A percentile compares a stretch with the other conserved stretches of the same genome.
Evolutionary conservation across 2,888 invertebrate genomes (phyloP).

Genomic region (Trichogramma evanescens): DNA sequence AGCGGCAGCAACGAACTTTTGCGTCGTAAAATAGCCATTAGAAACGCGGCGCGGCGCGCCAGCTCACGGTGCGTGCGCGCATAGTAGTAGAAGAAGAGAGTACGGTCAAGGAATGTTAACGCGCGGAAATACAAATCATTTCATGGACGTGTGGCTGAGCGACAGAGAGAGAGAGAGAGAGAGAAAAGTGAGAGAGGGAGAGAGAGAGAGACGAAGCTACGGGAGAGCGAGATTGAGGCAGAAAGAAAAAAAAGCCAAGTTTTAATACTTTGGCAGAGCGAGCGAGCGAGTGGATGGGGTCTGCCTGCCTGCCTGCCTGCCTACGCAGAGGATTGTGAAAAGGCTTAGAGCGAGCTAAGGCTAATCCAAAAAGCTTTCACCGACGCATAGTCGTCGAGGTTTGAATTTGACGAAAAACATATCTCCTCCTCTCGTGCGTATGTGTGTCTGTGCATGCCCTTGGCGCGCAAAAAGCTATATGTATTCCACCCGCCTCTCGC

Average conservation of each 20-base stretch:
- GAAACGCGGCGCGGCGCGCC: conserved; percentile 1
- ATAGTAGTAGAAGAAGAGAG: too few relatives aligned
- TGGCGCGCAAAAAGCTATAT: too few relatives aligned
- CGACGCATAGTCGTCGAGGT: neutral
- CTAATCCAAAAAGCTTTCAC: conserved; percentile 21
- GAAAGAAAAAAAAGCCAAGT: neutral
- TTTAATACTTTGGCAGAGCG: too few relatives aligned
- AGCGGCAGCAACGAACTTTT: neutral
- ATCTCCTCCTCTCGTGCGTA: neutral
- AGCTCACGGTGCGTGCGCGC: too few relatives aligned
- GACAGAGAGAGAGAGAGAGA: conserved; percentile 16
- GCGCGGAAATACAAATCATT: conserved; percentile 15
- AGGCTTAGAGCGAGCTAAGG: neutral
- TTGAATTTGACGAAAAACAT: neutral
- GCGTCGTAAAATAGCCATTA: conserved; percentile 17
- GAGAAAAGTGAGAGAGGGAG: conserved; percentile 8
- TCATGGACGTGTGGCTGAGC: conserved; percentile 18
- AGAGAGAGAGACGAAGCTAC: conserved; percentile 3
- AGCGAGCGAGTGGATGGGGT: too few relatives aligned
- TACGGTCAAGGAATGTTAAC: conserved; percentile 7
- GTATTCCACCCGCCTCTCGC: too few relatives aligned
- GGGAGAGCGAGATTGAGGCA: neutral
- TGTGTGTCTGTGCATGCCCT: too few relatives aligned
- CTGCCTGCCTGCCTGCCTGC: too few relatives aligned
- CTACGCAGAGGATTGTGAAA: too few relatives aligned